phyloP scores from a whole-genome alignment of 2,797 vertebrate species.

The Micrastur ruficollis region DNA sequence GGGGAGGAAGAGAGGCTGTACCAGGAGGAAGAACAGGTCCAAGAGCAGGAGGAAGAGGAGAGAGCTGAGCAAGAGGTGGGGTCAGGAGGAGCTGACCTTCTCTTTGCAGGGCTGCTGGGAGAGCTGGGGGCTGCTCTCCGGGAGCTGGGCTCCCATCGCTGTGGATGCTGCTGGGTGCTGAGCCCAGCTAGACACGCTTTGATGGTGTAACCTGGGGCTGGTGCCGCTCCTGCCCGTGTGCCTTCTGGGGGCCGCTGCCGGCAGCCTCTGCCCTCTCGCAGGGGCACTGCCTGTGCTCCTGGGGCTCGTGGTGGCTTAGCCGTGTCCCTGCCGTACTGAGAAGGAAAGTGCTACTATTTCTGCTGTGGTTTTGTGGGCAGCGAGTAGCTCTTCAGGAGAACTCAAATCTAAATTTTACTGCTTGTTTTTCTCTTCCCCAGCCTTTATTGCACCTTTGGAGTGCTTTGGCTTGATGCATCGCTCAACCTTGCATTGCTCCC shows the following conservation, averaged over 20 bases:
- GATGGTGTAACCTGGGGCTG: background rate
- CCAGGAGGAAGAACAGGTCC: conserved; percentile 61
- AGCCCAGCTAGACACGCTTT: accelerated
- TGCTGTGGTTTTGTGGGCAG: background rate
- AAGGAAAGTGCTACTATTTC: background rate
- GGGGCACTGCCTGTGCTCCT: background rate
- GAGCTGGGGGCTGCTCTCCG: background rate
- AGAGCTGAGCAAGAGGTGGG: conserved; percentile 44
- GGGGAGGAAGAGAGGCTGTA: conserved; percentile 76
- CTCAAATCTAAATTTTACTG: background rate
- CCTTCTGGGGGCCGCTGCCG: background rate
- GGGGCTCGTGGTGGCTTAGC: background rate
- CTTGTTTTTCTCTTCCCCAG: background rate
- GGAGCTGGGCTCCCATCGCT: background rate
- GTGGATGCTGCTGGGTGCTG: background rate
- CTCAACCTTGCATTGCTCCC: background rate
- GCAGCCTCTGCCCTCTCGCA: background rate
- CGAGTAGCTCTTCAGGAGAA: background rate
- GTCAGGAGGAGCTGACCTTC: background rate
- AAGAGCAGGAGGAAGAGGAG: conserved; percentile 59
- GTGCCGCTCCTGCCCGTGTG: background rate
- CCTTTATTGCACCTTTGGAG: background rate
- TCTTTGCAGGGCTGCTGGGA: background rate
- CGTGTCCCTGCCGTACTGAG: background rate
- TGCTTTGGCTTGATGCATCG: background rate